Evolutionary conservation across 92 coral and sea anemone genomes (phyloP), one percentile per base, ranked within the genome.

Genomic region (Epizoanthus stellaris): DNA sequence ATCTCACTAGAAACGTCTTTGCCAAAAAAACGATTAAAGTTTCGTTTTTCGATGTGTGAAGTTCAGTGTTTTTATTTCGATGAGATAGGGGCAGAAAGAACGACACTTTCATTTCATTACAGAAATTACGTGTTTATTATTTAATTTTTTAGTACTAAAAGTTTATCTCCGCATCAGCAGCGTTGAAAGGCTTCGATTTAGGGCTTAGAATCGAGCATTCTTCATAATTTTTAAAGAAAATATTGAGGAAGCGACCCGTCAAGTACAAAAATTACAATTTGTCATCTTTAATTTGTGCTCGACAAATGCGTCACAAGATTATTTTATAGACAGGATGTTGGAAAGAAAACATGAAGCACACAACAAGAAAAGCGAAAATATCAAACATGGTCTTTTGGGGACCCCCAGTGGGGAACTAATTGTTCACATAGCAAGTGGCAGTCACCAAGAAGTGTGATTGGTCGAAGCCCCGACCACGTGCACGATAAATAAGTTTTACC

Each of bases 401-500:
- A 43, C 70, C 82, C 74, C 83, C 75, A 38, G 68, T 72, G 77
- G 70, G 87, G 43, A 67, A 68, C 47, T 63, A 21, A 79, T 79
- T 79, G 83, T 79, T 77, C 59, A 43, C 72, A 15, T 62, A 43
- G 83, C 72, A 15, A 77, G 83, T 43, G 23, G 73, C 83, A 6
- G 72, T 79, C 72, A 79, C 62, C 42, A 63, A 79, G 82, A 71
- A 45, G 61, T 79, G 45, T 63, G 83, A 79, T 79, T 79, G 83
- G 83, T 79, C 83, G 73, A 62, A 79, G 38, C 59, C 90, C 76
- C 80, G 80, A 90, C 95, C 98, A 94, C 98, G 98, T 94, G 98
- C 95, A 89, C 83, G 88, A 92, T 94, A 94, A 94, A 94, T 94
- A 94, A 93, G 89, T 88, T 94, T 94, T 94, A 87, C 95, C 98